Evolutionary conservation across 2,888 invertebrate species (phyloP), one percentile per base, ranked within the genome.

Genomic region (Sericinus montela): DNA sequence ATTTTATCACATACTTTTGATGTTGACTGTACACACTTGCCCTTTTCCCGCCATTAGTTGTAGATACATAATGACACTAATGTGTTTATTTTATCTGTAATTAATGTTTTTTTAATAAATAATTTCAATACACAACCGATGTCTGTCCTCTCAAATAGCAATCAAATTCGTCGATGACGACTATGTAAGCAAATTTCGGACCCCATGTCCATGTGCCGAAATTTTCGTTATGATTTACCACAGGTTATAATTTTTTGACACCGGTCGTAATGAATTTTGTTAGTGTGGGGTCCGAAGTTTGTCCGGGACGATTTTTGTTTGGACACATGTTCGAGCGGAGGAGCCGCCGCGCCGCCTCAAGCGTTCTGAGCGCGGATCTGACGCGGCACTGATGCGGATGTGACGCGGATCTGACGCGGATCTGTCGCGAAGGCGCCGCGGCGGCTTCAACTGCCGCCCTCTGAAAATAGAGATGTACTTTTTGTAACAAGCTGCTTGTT

Each of bases 401-500:
- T 14, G 32, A 11, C 8, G 44, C 25, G 14, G 28, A n/a, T 7
- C 11, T 16, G 11, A 32, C 19, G n/a, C 19, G 19, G 3, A 5
- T 19, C 32, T 14, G 32, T 8, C 8, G 44, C 25, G 14, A 15
- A 30, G 34, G 39, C 11, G 44, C 36, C 30, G 43, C 39, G 50
- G 48, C 40, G 48, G 39, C 52, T 36, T 14, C 14, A 32, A 15
- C 35, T 45, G 50, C 65, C 62, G 63, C 68, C 63, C 63, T 72
- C 75, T n/a, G 74, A 52, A 68, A 78, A 77, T 79, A 79, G 75
- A 80, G 72, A 80, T 68, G 73, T 77, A 80, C 77, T 75, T 80
- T 80, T 80, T 76, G 70, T 78, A 80, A 77, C 75, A 78, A 53
- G 41, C 48, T 39, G 30, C 38, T 65, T 46, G 65, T 80, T 80